Percentiles rank a stretch among this genome's conserved stretches.
These are phyloP conservation scores for Copidosoma aretas DNA, from an alignment of 2,888 invertebrate species.

Conservation along the genomic window DNA sequence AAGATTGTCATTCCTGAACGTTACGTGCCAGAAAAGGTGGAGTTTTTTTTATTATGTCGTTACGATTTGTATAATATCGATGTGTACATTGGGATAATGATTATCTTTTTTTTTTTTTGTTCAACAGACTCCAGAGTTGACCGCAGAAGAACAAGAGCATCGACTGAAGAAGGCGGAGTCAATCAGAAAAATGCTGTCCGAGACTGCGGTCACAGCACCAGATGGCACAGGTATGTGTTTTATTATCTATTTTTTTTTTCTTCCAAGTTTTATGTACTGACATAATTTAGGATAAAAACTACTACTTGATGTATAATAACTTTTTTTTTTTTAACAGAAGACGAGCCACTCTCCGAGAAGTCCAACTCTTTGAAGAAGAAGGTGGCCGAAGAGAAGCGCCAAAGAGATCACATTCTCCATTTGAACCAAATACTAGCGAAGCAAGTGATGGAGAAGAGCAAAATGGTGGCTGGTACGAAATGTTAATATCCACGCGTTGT, in stretches of 20 bases:
- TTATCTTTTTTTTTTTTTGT: not conserved
- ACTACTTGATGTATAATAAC: not conserved
- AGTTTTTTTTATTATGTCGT: not conserved
- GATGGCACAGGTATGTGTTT: constrained; percentile 51
- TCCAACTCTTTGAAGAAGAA: constrained; percentile 71
- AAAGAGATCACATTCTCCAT: constrained; percentile 87
- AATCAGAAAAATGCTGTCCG: constrained; percentile 88
- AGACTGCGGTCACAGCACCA: constrained; percentile 67
- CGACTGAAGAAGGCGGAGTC: constrained; percentile 88
- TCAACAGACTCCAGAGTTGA: constrained; percentile 77
- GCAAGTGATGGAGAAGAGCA: constrained; percentile 94
- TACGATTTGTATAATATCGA: not conserved
- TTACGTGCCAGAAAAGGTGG: constrained; percentile 86
- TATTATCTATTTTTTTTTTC: constrained; percentile 3
- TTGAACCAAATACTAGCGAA: constrained; percentile 91
- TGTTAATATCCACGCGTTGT: not conserved
- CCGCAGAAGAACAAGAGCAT: constrained; percentile 83
- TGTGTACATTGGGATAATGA: not conserved
- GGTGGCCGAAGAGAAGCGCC: constrained; percentile 83
- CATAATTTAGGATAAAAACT: too few relatives aligned
- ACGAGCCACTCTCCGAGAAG: constrained; percentile 51
- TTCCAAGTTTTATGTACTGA: too few relatives aligned
- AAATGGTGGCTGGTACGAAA: constrained; percentile 89
- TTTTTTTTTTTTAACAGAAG: constrained; percentile 46
- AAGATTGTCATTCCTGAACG: constrained; percentile 92